Percentiles rank a stretch among this genome's conserved stretches.
Conservation (phyloP, 1,140 invertebrate genomes). For the Anthonomus grandis region DNA sequence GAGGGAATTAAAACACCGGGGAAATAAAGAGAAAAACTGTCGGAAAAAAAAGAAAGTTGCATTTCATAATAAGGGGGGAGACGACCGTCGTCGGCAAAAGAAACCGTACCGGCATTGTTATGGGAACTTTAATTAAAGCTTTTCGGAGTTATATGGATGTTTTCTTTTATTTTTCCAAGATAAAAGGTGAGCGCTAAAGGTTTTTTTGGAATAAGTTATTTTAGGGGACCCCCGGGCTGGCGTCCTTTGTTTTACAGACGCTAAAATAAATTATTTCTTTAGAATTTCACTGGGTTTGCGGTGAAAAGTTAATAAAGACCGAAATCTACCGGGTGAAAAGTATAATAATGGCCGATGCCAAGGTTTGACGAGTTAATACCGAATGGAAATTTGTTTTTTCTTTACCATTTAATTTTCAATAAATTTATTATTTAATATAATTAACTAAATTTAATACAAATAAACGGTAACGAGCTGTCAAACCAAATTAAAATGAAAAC, state of each 20-base stretch:
- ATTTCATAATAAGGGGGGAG: slow-evolving; percentile 6
- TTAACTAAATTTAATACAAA: no score
- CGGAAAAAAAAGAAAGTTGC: no score
- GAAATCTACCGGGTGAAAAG: no score
- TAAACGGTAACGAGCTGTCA: no score
- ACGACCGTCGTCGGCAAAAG: no score
- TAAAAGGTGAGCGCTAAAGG: slow-evolving; percentile 14
- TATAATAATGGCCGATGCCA: no score
- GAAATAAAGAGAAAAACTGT: background rate
- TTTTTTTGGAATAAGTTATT: slow-evolving; percentile 7
- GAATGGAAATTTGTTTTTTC: no score
- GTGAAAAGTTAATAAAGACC: no score
- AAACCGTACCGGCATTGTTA: slow-evolving; percentile 11
- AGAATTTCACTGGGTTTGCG: background rate
- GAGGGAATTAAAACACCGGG: slow-evolving; percentile 16
- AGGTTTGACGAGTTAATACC: no score
- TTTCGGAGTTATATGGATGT: slow-evolving; percentile 16
- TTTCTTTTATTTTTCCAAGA: slow-evolving; percentile 19
- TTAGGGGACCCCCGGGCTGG: background rate
- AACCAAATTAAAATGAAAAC: no score
- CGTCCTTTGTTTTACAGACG: slow-evolving; percentile 13
- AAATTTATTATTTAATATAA: no score
- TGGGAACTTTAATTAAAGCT: slow-evolving; percentile 17
- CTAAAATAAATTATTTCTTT: slow-evolving; percentile 10
- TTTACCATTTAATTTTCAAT: no score